These are phyloP conservation scores for Ennomos erosarius DNA, from an alignment of 2,888 invertebrate species.

Conservation along the genomic window DNA sequence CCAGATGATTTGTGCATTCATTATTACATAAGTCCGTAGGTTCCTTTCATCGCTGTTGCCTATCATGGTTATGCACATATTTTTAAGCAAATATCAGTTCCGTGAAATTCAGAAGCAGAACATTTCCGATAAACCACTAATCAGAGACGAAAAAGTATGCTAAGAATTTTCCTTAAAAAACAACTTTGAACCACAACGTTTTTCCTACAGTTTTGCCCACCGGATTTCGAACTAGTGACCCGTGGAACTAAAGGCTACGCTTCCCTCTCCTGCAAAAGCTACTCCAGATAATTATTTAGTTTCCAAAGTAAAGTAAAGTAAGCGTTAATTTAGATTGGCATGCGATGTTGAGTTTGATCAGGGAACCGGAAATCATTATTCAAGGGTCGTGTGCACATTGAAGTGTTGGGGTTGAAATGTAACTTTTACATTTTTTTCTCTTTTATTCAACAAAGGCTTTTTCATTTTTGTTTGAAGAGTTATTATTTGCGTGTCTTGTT, in stretches of 20 bases:
- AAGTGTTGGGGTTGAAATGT: conserved; percentile 14
- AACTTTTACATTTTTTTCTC: conserved; percentile 37
- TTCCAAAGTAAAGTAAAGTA: conserved; percentile 71
- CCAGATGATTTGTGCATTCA: too few relatives aligned
- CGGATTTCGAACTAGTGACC: conserved; percentile 3
- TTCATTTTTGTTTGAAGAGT: conserved; percentile 4
- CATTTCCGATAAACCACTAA: too few relatives aligned
- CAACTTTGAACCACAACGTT: too few relatives aligned
- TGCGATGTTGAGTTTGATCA: conserved; percentile 38
- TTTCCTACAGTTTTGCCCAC: too few relatives aligned
- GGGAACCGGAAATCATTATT: conserved; percentile 47
- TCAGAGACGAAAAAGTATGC: too few relatives aligned
- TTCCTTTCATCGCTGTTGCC: too few relatives aligned
- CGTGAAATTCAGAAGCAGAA: too few relatives aligned
- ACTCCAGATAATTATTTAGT: conserved; percentile 61
- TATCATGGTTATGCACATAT: too few relatives aligned
- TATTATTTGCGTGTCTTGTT: conserved; percentile 15
- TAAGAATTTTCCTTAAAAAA: too few relatives aligned
- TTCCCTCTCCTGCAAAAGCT: conserved; percentile 54
- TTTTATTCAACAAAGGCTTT: conserved; percentile 37
- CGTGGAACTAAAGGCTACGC: conserved; percentile 2
- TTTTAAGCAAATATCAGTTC: too few relatives aligned
- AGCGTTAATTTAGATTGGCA: conserved; percentile 59
- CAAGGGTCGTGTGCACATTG: conserved; percentile 10
- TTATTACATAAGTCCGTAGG: too few relatives aligned